A percentile compares a stretch with the other conserved stretches of the same genome.
These are phyloP conservation scores for Acronicta leporina DNA, from an alignment of 2,888 invertebrate genomes.

Conservation along the genomic window DNA sequence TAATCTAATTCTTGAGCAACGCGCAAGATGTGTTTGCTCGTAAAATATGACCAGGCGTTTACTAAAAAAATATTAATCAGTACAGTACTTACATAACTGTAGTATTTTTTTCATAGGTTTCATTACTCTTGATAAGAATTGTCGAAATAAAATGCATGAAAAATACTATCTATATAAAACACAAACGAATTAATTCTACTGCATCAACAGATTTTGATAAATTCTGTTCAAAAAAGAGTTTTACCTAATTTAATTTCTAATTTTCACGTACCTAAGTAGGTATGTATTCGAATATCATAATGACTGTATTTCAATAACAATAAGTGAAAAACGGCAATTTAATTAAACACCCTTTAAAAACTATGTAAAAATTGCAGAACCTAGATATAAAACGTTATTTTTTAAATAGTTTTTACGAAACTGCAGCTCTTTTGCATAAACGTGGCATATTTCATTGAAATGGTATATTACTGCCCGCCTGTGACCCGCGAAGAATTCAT, in stretches of 20 bases:
- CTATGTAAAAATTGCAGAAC: constrained; percentile 2
- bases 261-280: no score
- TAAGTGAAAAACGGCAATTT: constrained; percentile 4
- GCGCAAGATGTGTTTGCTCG: background rate
- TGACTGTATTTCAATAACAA: no score
- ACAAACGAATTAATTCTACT: no score
- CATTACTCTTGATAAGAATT: no score
- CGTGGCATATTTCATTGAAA: constrained; percentile 54
- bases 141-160: no score
- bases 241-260: no score
- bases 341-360: constrained; percentile 11
- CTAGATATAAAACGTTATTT: background rate
- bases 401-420: constrained; percentile 21
- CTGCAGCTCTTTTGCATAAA: constrained; percentile 36
- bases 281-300: no score
- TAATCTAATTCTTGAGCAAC: background rate
- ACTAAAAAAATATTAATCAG: background rate
- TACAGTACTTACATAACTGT: no score
- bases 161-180: no score
- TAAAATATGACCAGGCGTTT: background rate
- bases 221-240: no score
- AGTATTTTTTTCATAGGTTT: no score
- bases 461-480: constrained; percentile 47
- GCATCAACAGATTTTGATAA: no score
- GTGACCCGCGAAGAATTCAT: constrained; percentile 44